Evolutionary conservation across 2,888 invertebrate species (phyloP), one percentile per base, ranked within the genome.

Genomic region (Arrhopalites spinosus): DNA sequence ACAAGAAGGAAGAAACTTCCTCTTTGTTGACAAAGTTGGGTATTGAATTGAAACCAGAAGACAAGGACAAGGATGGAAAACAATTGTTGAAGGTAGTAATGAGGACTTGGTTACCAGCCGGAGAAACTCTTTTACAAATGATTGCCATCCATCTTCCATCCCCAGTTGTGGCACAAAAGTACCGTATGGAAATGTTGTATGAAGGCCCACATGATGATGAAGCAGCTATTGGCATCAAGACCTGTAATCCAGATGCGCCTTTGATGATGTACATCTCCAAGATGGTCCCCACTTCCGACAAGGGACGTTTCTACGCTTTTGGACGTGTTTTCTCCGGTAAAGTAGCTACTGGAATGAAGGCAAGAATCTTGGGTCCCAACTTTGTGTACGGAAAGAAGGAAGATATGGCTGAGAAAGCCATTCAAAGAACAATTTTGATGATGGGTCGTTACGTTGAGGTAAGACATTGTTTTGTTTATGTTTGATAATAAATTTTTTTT

Each of bases 181-280:
- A 99, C 89, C 92, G 99, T 88, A 96, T 96, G 94, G 98, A 99
- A 88, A 93, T 98, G 94, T 88, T 99, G 87, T 99, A 99, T 87
- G 99, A 99, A 88, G 99, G 98, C 84, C 98, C 98, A 74, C 91
- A 91, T 79, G 98, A 98, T 85, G 98, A 99, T 85, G 95, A 95
- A 84, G 96, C 95, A 78, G 97, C 96, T 82, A 83, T 95, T 81
- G 95, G 93, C 87, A 91, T 93, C 84, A 94, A 93, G 91, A 93
- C 86, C 85, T 99, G 99, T 86, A 96, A 99, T 87, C 93, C 98
- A 17, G 93, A 95, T 83, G 99, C 93, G 61, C 98, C 98, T 20
- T 90, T 99, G 77, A 99, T 99, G 98, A 99, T 99, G 99, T 99
- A 99, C 90, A 90, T 99, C 83, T 97, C 97, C 69, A 99, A 99